phyloP scores from a whole-genome alignment of 2,797 vertebrate genomes.

The Myripristis jacobus region DNA sequence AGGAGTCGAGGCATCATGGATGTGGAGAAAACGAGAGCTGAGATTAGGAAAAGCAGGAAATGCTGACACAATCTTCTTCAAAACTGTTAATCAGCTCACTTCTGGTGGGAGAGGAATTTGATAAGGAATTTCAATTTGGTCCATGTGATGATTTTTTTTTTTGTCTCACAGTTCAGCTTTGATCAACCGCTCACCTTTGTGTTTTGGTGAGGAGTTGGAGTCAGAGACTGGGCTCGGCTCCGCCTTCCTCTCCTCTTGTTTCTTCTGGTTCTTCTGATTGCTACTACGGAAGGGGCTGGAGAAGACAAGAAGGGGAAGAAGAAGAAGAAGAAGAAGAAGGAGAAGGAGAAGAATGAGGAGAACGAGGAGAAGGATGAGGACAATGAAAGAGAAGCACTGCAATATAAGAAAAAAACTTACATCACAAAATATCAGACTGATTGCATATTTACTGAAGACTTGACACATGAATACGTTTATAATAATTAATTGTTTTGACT shows the following conservation, averaged over 20 bases:
- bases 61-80: neutral
- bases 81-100: neutral
- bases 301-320: neutral
- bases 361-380: too few species aligned
- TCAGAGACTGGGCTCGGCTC: constrained; percentile 82
- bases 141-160: too few species aligned
- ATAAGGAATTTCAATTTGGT: too few species aligned
- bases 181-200: constrained; percentile 83
- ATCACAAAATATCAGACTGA: too few species aligned
- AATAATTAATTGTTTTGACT: too few species aligned
- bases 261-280: constrained; percentile 85
- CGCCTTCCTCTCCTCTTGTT: constrained; percentile 89
- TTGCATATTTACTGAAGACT: too few species aligned
- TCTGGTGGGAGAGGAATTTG: neutral
- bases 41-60: constrained; percentile 29
- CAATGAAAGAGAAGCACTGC: too few species aligned
- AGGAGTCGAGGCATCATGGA: neutral
- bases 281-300: constrained; percentile 87
- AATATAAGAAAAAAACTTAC: too few species aligned
- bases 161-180: too few species aligned
- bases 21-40: neutral
- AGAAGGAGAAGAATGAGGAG: neutral
- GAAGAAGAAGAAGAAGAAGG: neutral
- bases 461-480: too few species aligned
- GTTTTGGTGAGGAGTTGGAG: constrained; percentile 80